These are phyloP conservation scores for Sphaeramia orbicularis DNA, from an alignment of 2,797 vertebrate genomes.

Conservation along the genomic window DNA sequence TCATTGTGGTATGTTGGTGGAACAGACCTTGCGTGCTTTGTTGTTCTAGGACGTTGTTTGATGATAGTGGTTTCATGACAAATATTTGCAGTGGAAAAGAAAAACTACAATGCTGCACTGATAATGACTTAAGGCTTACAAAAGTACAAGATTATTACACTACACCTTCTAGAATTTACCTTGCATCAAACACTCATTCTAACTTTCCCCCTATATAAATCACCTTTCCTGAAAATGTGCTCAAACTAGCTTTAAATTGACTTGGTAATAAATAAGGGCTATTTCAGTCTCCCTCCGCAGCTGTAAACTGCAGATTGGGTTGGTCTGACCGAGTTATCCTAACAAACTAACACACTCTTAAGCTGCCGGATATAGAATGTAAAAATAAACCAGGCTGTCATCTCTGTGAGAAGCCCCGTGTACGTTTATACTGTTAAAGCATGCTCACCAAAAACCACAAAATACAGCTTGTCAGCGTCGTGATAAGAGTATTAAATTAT, in stretches of 20 bases:
- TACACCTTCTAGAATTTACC: no score
- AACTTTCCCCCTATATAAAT: conserved; percentile 2
- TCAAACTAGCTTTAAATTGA: conserved; percentile 13
- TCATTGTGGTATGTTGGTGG: conserved; percentile 45
- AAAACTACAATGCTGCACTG: no score
- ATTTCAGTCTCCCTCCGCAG: conserved; percentile 34
- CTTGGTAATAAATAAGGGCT: conserved; percentile 21
- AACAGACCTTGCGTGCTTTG: conserved; percentile 35
- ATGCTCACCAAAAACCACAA: conserved; percentile 36
- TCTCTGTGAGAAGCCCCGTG: conserved; percentile 27
- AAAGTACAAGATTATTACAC: no score
- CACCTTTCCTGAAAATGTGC: neutral
- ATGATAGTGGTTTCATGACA: conserved; percentile 26
- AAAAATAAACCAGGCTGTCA: conserved; percentile 55
- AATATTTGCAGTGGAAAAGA: conserved; percentile 28
- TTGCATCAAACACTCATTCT: conserved; percentile 3
- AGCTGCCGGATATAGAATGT: conserved; percentile 34
- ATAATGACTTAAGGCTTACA: neutral
- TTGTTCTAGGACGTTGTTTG: conserved; percentile 45
- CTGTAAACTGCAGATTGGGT: conserved; percentile 31
- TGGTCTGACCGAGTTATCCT: conserved; percentile 37
- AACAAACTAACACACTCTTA: conserved; percentile 37
- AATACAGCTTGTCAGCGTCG: conserved; percentile 19
- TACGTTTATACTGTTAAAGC: conserved; percentile 31
- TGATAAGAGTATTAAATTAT: conserved; percentile 53